Evolutionary conservation across 2,797 vertebrate species (phyloP).

Genomic region (Aulostomus chinensis): DNA sequence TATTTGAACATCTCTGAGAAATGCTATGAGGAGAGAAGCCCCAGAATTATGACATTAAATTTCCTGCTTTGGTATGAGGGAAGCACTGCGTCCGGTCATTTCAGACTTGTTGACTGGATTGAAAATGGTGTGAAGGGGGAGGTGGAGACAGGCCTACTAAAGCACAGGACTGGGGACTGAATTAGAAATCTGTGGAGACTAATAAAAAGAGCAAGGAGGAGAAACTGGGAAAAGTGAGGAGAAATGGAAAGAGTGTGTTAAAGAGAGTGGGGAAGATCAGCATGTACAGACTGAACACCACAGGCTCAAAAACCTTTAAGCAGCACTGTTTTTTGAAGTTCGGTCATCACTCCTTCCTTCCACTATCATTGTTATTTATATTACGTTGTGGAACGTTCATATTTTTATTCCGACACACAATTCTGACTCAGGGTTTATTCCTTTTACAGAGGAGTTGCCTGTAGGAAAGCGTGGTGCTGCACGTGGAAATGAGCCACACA

Average conservation of each 20-base stretch:
- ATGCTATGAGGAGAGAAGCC: not conserved
- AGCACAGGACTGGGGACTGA: not conserved
- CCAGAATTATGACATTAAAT: not conserved
- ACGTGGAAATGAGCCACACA: conserved; percentile 51
- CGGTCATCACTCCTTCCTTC: conserved; percentile 59
- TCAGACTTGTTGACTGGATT: not conserved
- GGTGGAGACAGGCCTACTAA: not conserved
- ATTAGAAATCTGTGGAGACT: not conserved
- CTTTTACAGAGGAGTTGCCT: conserved; percentile 31
- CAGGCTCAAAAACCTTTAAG: conserved; percentile 11
- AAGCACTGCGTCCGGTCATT: conserved; percentile 1
- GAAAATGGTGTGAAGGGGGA: not conserved
- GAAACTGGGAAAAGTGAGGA: conserved; percentile 11
- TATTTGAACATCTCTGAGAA: too few relatives aligned
- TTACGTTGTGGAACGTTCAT: conserved; percentile 33
- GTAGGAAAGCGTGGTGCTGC: conserved; percentile 60
- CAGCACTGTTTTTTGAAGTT: conserved; percentile 19
- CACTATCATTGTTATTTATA: conserved; percentile 51
- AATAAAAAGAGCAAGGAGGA: not conserved
- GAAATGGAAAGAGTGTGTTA: conserved; percentile 43
- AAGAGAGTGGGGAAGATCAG: conserved; percentile 9
- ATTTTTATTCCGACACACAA: conserved; percentile 39
- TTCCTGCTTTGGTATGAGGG: not conserved
- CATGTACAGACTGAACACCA: conserved; percentile 23
- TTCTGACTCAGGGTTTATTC: conserved; percentile 23